These are phyloP conservation scores for Phlogophora meticulosa DNA, from an alignment of 2,888 invertebrate species.

Conservation along the genomic window DNA sequence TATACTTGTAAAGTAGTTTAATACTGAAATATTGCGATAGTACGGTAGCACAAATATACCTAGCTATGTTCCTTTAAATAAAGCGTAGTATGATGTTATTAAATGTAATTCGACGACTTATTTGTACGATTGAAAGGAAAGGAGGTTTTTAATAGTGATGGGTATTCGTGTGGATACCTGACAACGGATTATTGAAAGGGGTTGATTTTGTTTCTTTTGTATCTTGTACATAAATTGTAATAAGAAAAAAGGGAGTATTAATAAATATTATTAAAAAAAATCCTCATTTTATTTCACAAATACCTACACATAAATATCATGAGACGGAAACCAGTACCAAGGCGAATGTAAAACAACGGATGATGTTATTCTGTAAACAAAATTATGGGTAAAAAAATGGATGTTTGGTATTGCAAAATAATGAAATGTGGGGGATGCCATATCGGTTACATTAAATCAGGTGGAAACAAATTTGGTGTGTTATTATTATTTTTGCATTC, in stretches of 20 bases:
- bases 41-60: constrained; percentile 82
- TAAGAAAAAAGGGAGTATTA: constrained; percentile 83
- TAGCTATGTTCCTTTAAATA: constrained; percentile 86
- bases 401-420: constrained; percentile 27
- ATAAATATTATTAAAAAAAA: constrained; percentile 85
- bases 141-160: constrained; percentile 56
- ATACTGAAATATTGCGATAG: constrained; percentile 79
- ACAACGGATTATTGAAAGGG: constrained; percentile 60
- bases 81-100: constrained; percentile 81
- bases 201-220: constrained; percentile 74
- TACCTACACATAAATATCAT: background rate
- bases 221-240: constrained; percentile 89
- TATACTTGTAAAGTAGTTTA: constrained; percentile 86
- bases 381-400: constrained; percentile 27
- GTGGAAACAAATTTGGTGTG: constrained; percentile 18
- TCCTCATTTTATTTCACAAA: constrained; percentile 55
- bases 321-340: constrained; percentile 6
- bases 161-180: constrained; percentile 45
- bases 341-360: background rate
- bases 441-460: constrained; percentile 19
- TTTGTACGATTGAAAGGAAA: constrained; percentile 73
- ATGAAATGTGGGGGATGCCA: constrained; percentile 13
- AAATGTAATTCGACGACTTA: constrained; percentile 78
- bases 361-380: background rate
- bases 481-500: constrained; percentile 27